A percentile compares a stretch with the other conserved stretches of the same genome.
Conservation (phyloP, 1,140 invertebrate species). For the Hetaerina americana region DNA sequence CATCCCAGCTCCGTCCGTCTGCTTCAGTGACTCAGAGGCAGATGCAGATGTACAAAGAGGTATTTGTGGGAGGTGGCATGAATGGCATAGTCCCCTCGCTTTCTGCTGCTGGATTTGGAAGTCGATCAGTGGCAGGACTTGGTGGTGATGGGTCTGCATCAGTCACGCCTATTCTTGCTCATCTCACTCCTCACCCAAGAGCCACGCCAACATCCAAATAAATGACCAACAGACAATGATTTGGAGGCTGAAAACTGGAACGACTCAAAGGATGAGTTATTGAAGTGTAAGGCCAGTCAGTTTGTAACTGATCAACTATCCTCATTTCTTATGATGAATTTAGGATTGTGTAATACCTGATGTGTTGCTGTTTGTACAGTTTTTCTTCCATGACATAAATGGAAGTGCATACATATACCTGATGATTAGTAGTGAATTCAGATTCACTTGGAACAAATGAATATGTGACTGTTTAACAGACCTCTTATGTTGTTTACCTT, state of each 20-base stretch:
- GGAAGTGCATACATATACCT: neutral
- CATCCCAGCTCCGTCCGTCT: constrained; percentile 12
- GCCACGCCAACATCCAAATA: constrained; percentile 2
- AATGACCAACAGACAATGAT: neutral
- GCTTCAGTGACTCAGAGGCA: constrained; percentile 20
- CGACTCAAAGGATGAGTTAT: neutral
- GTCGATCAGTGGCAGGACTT: neutral
- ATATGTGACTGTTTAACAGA: neutral
- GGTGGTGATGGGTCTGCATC: constrained; percentile 1
- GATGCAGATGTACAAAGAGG: constrained; percentile 31
- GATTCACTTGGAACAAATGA: neutral
- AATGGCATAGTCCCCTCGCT: neutral
- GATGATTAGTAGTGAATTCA: neutral
- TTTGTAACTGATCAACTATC: neutral
- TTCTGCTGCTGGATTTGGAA: neutral
- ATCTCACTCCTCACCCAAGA: neutral
- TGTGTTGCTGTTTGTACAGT: neutral
- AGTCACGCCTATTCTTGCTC: neutral
- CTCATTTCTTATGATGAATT: neutral
- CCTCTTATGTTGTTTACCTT: neutral
- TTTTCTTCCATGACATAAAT: neutral
- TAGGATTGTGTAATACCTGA: neutral
- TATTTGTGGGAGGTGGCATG: constrained; percentile 13
- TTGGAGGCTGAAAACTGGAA: neutral
- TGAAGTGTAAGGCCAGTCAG: neutral